Evolutionary conservation across 1,140 invertebrate species (phyloP).

Genomic region (Bombus pascuorum): DNA sequence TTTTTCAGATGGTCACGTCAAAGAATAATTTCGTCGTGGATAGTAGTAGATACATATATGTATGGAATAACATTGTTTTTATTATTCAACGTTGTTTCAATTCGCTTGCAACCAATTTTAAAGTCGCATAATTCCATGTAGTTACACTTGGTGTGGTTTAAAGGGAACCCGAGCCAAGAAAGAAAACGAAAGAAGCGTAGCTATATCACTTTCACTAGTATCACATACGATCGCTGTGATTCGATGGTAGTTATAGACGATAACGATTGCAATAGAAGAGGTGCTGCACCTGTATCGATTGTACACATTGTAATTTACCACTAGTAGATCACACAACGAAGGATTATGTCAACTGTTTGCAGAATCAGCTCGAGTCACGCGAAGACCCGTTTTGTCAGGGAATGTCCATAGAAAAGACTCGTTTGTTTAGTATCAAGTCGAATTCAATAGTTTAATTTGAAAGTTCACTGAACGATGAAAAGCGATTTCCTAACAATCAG

Average conservation of each 20-base stretch:
- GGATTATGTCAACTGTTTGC: conserved; percentile 1
- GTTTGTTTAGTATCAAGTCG: neutral
- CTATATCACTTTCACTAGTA: conserved; percentile 74
- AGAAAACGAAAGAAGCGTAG: conserved; percentile 63
- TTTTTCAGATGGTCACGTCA: no score
- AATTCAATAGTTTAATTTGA: neutral
- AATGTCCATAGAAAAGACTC: neutral
- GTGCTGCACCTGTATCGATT: conserved; percentile 34
- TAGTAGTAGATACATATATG: neutral
- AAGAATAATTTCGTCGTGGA: neutral
- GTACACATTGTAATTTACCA: conserved; percentile 9
- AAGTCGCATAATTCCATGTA: conserved; percentile 62
- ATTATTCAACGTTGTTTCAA: neutral
- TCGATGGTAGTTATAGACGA: conserved; percentile 19
- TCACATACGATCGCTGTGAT: conserved; percentile 27
- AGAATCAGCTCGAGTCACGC: conserved; percentile 17
- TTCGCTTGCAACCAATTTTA: conserved; percentile 36
- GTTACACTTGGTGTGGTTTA: neutral
- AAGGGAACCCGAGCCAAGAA: conserved; percentile 21
- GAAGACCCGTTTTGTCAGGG: neutral
- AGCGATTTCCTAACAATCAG: conserved; percentile 17
- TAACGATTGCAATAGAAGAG: conserved; percentile 1
- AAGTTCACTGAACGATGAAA: conserved; percentile 7
- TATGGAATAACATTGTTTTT: neutral
- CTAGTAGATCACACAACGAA: neutral